Percentiles rank a stretch among this genome's conserved stretches.
These are phyloP conservation scores for Ariolimax columbianus DNA, from an alignment of 2,888 invertebrate genomes.

Conservation along the genomic window DNA sequence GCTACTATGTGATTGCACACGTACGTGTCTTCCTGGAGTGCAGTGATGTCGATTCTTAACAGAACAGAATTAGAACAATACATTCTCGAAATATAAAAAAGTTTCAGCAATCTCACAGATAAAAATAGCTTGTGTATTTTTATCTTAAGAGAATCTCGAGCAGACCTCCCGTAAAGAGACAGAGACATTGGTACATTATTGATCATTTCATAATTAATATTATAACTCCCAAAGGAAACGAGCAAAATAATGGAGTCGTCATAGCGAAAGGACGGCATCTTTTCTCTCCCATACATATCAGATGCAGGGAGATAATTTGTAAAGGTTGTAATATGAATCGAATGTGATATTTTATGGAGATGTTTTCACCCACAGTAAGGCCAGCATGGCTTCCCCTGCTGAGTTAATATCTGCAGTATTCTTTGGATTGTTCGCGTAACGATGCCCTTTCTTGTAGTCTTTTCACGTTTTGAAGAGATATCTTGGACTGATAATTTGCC, in stretches of 20 bases:
- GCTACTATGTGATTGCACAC: too few species aligned
- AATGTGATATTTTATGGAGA: not conserved
- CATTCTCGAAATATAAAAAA: too few species aligned
- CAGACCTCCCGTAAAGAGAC: not conserved
- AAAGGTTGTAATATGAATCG: not conserved
- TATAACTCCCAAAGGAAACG: not conserved
- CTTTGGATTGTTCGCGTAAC: not conserved
- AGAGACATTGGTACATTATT: not conserved
- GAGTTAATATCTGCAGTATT: not conserved
- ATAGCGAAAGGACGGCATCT: not conserved
- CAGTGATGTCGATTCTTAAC: too few species aligned
- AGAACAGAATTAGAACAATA: too few species aligned
- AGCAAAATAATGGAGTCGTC: not conserved
- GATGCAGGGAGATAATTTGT: not conserved
- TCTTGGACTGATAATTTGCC: too few species aligned
- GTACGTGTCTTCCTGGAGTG: too few species aligned
- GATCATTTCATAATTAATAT: not conserved
- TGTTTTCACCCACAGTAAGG: not conserved
- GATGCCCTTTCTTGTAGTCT: too few species aligned
- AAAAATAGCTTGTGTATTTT: too few species aligned
- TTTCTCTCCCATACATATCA: not conserved
- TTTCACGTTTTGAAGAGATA: too few species aligned
- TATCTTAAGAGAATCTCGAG: too few species aligned
- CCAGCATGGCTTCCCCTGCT: not conserved
- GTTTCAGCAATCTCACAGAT: too few species aligned